Evolutionary conservation across 1,140 invertebrate genomes (phyloP), one percentile per base, ranked within the genome.

Genomic region (Hycleus phaleratus): DNA sequence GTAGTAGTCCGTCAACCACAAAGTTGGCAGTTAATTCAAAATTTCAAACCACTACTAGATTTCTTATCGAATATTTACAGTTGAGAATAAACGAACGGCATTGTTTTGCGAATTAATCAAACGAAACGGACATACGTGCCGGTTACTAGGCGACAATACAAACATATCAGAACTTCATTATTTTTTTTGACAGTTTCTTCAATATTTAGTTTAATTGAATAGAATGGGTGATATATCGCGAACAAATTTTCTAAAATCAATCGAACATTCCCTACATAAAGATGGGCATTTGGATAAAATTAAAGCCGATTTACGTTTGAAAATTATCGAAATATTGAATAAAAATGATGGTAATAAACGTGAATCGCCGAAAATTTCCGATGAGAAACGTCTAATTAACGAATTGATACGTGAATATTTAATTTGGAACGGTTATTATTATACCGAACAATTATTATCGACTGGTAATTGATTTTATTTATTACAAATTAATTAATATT

Each of bases 381-480:
- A 75, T 0, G 79, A 79, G 61, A 78, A 78, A 2, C 66, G 74
- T 32, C 59, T 80, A 4, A 74, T 79, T 32, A 80, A 80, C 50
- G 78, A 79, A 47, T 61, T 80, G 0, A 71, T 80, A 3, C 70
- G 76, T 42, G 79, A 80, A 56, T 80, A 80, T 55, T 61, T 80
- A 3, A 71, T 74, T 43, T 80, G 79, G 79, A 79, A 80, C 56
- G 79, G 79, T 0, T 80, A 79, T 56, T 60, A 79, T 4, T 80
- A 79, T 46, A 77, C 76, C 0, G 76, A 77, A 6, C 75, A 78
- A 40, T 73, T 80, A 7, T 69, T 79, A 68, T 61, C 63, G 1
- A 75, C 75, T 43, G 78, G 78, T 70, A 64, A 49, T 43, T 44
- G 11, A 48, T 26, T 59, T 59, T 59, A 45, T 18, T 26, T 51